Base-by-base conservation (phyloP, 1,140 invertebrate genomes). In the Atta colombica region DNA sequence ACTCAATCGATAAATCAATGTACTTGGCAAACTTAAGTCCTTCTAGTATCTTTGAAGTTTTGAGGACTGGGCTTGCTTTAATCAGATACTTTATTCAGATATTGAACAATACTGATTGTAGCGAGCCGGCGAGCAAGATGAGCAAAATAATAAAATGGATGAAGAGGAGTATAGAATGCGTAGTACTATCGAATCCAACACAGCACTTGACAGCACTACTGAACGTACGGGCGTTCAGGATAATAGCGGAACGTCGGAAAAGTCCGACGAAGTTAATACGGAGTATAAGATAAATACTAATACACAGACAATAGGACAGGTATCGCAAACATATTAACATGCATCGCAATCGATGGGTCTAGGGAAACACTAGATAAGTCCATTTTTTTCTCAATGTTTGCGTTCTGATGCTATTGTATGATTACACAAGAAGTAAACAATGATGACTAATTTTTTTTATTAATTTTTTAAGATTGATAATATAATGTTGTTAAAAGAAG, bases 311-410 rank as follows among this genome's bases (percentile, higher is more conserved):
- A 86, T 84, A 89, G 86, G 85, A 91, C 90, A 91, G 90, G 90
- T 91, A 91, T 91, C 80, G 78, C 72, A 65, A 89, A 90, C 78
- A 88, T 86, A 63, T 91, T 90, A 88, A 91, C 88, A 91, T 88
- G 87, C 86, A 78, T 88, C 66, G 14, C 80, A 75, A 49, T 75
- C 58, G 80, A 75, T 51, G 69, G 55, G 68, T 63, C 31, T 18
- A 63, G 25, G 31, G 1, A n/a, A 84, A 35, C 61, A 82, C 18
- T 8, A 3, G 55, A 60, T 25, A 10, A 74, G 55, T 75, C 14
- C 16, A 0, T 84, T 18, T n/a, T 60, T 60, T 25, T 7, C 2
- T 58, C 16, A 58, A 28, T 31, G 14, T 69, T 1, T 10, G 16
- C 10, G 61, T 63, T 45, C 21, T 8, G 31, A 60, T 14, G 5